Conservation (phyloP, 2,888 invertebrate genomes). For the Cephalotes varians region DNA sequence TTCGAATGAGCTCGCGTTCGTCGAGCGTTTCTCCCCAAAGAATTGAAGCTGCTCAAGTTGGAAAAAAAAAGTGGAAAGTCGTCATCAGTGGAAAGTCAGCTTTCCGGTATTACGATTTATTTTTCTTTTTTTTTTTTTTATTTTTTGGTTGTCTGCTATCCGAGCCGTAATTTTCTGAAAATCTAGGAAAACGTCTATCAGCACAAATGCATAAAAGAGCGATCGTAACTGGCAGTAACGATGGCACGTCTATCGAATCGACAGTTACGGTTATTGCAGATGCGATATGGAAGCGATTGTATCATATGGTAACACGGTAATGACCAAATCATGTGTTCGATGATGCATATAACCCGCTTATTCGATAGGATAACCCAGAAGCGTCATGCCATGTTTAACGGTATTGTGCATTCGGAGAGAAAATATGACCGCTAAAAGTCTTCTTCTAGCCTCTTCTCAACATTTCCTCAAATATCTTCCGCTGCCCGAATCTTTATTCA, state of each 20-base stretch:
- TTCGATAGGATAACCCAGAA: conserved; percentile 26
- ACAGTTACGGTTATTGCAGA: conserved; percentile 42
- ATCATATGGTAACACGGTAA: conserved; percentile 21
- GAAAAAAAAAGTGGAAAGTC: conserved; percentile 27
- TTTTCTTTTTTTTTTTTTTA: not conserved
- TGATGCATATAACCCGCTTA: conserved; percentile 20
- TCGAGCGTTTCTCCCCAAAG: conserved; percentile 20
- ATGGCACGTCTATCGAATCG: conserved; percentile 10
- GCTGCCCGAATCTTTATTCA: not conserved
- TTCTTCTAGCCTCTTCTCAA: not conserved
- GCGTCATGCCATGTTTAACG: conserved; percentile 13
- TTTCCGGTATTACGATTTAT: not conserved
- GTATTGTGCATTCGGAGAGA: not conserved
- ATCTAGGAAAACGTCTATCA: conserved; percentile 22
- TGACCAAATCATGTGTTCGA: conserved; percentile 37
- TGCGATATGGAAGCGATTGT: conserved; percentile 23
- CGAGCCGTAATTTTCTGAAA: conserved; percentile 3
- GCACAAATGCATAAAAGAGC: conserved; percentile 22
- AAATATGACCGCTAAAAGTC: conserved; percentile 21
- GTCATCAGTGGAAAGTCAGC: not conserved
- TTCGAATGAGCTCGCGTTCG: conserved; percentile 19
- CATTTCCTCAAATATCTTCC: not conserved
- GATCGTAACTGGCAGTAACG: conserved; percentile 18
- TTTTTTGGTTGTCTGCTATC: not conserved
- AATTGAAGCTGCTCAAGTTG: not conserved